Evolutionary conservation across 2,888 invertebrate species (phyloP), one percentile per base, ranked within the genome.

Genomic region (Thalpophila matura): DNA sequence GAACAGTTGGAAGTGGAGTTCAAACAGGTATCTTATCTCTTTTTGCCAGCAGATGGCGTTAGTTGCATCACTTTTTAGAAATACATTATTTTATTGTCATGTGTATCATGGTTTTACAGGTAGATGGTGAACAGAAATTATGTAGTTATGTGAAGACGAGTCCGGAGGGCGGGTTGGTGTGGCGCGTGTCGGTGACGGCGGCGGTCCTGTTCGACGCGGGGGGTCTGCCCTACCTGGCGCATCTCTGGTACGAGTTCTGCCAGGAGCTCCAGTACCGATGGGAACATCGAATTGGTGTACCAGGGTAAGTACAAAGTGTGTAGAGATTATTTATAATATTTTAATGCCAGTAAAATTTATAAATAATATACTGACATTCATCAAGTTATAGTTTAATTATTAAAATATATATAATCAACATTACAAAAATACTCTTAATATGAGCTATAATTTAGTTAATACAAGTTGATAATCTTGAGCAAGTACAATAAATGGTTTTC

Each of bases 201-300:
- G 97, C 97, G 18, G 97, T 97, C 60, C 96, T 97, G 43, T 95
- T 97, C 51, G 96, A 97, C 71, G 97, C 97, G 35, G 96, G 97
- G 18, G 98, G 98, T 1, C 97, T 98, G 4, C 95, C 97, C 0
- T 97, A 97, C 49, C 95, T 99, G 55, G 98, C 98, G 0, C 98
- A 99, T 85, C 88, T 99, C 12, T 99, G 99, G 99, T 97, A 98
- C 82, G 99, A 99, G 87, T 98, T 99, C 85, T 96, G 97, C 0
- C 97, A 98, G 79, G 98, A 99, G 89, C 96, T 99, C 87, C 96
- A 99, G 68, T 97, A 97, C 84, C 95, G 99, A 26, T 99, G 99
- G 98, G 99, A 99, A 82, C 97, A 97, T 81, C 96, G 96, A 53
- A 95, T 97, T 65, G 85, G 95, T 33, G 96, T 99, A 75, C 97